Percentiles rank a stretch among this genome's conserved stretches.
Conservation (phyloP, 2,888 invertebrate species). For the Leptinotarsa peninsularis region DNA sequence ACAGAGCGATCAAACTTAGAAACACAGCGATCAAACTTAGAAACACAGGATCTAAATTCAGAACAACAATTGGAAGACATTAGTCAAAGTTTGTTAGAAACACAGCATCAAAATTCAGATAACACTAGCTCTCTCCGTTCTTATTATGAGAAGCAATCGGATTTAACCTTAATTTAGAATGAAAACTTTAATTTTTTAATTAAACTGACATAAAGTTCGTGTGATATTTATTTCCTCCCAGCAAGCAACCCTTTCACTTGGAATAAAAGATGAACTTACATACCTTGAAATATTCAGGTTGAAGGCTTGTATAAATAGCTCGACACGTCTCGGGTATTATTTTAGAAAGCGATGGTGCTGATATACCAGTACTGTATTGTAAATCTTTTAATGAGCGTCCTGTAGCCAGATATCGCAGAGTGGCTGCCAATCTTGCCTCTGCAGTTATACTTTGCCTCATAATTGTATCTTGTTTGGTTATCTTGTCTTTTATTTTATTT, state of each 20-base stretch:
- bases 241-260: not conserved
- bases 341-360: conserved; percentile 8
- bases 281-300: not conserved
- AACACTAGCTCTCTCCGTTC: not conserved
- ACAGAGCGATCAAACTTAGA: no score
- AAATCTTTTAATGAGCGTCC: not conserved
- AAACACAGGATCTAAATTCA: no score
- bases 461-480: conserved; percentile 14
- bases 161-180: not conserved
- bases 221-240: not conserved
- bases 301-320: conserved; percentile 11
- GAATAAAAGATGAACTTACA: not conserved
- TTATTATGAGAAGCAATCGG: conserved; percentile 4
- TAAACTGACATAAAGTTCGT: not conserved
- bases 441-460: conserved; percentile 15
- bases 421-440: conserved; percentile 4
- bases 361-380: conserved; percentile 9
- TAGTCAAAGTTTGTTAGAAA: no score
- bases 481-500: not conserved
- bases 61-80: no score
- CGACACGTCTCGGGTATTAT: conserved; percentile 23
- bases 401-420: conserved; percentile 15
- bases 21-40: no score
- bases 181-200: not conserved
- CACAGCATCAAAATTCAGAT: not conserved